Evolutionary conservation across 2,888 invertebrate genomes (phyloP), one percentile per base, ranked within the genome.

Genomic region (Ditylenchus weischeri): DNA sequence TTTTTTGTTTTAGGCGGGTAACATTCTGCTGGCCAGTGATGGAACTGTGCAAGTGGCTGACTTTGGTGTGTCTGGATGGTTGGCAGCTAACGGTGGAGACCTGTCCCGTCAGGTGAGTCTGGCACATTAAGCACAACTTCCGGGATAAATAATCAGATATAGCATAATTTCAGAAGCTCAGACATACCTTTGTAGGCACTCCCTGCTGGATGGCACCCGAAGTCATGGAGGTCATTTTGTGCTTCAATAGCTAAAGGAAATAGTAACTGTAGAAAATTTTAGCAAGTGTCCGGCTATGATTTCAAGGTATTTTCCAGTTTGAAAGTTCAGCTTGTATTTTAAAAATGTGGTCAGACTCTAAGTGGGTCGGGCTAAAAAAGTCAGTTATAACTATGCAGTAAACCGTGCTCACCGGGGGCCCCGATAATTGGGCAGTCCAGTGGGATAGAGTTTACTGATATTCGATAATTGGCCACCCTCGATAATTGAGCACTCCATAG

Each of bases 181-280:
- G 96, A 51, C 94, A 96, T 84, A 95, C 95, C 0, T 98, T 98
- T 85, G 96, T 98, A 0, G 98, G 98, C 15, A 96, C 96, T 0
- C 95, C 95, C 0, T 96, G 95, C 83, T 98, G 95, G 95, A 95
- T 95, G 71, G 68, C 62, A 47, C 23, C 23, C 49, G 43, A 35
- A 29, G 59, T 62, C 13, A 47, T 48, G 36, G 62, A 21, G 48
- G n/a, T 62, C 2, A 13, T 59, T 59, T 59, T 59, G 15, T n/a
- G 13, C n/a, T 2, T 19, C 11, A 35, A 47, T 35, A 63, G 95
- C 95, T 96, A 2, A 96, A 96, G 0, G 96, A 98, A 87, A 96
- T 96, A 95, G 92, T 43, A 43, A 43, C 15, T 43, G 43, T 43
- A 43, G 43, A 43, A 6, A 43, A 43, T 10, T 43, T 43, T 43